Evolutionary conservation across 1,140 invertebrate species (phyloP), one percentile per base, ranked within the genome.

Genomic region (Listronotus oregonensis): DNA sequence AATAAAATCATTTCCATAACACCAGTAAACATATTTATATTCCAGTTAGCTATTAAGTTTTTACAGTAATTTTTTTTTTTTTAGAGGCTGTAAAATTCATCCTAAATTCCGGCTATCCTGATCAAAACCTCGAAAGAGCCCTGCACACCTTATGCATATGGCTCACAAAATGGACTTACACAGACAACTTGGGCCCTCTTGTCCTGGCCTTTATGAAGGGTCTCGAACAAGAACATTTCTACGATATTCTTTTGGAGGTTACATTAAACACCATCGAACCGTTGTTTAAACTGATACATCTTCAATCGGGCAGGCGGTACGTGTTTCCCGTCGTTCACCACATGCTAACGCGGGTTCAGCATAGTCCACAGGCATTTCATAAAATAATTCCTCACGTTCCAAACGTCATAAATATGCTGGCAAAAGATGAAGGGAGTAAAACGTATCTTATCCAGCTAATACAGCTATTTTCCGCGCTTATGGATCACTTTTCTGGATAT

Each of bases 161-260:
- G 83, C 70, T 85, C 32, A 71, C 74, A 0, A 73, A 77, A 17
- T 85, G 83, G 77, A 80, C 75, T 10, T 80, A 77, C 43, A 81
- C 80, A 1, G 78, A 82, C 17, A 81, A 81, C 62, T 73, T 86
- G 0, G 80, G 80, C 34, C 73, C 77, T 1, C 82, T 85, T 76
- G 82, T 86, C 3, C 76, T 84, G 54, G 78, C 80, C 1, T 79
- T 86, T 17, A 81, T 86, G 62, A 71, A 75, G 34, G 71, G 82
- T 0, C 76, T 86, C 27, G 80, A 83, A 34, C 76, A 78, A 0
- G 79, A 84, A 9, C 78, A 78, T 14, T 82, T 84, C 39, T 81
- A 78, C 59, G 70, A 75, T 12, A 80, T 85, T 21, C 69, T 86
- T 0, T 74, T 80, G 1, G 77, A 83, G 18, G 81, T 85, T 1